Evolutionary conservation across 2,113 vertebrate genomes (phyloP).

Genomic region (Zingel zingel): DNA sequence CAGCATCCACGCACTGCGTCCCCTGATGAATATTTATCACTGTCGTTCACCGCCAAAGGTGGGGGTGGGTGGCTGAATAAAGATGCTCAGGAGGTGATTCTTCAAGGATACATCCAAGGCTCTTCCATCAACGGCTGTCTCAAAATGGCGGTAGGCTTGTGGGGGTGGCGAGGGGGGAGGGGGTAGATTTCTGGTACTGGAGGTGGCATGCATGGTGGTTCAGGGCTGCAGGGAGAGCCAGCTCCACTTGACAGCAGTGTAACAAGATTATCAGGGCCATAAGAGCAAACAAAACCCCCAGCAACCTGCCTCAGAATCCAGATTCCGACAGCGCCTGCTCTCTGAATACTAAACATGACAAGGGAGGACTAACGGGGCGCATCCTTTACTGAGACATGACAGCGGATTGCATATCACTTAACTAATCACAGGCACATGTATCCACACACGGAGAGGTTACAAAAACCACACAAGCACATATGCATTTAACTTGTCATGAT

Average conservation of each 20-base stretch:
- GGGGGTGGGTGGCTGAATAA: slow-evolving; percentile 73
- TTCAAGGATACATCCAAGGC: slow-evolving; percentile 81
- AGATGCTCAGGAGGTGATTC: slow-evolving; percentile 81
- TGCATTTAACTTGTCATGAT: slow-evolving; percentile 72
- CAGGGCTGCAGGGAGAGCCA: slow-evolving; percentile 69
- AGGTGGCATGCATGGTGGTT: slow-evolving; percentile 72
- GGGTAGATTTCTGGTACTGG: slow-evolving; percentile 56
- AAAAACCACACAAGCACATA: slow-evolving; percentile 57
- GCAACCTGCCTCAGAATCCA: slow-evolving; percentile 74
- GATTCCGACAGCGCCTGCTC: slow-evolving; percentile 69
- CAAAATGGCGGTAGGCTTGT: slow-evolving; percentile 74
- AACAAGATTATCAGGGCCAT: slow-evolving; percentile 82
- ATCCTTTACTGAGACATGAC: slow-evolving; percentile 59
- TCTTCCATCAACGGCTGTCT: slow-evolving; percentile 77
- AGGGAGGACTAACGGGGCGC: slow-evolving; percentile 68
- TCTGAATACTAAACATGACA: slow-evolving; percentile 75
- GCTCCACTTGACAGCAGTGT: slow-evolving; percentile 80
- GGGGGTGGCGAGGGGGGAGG: neutral
- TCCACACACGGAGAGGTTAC: slow-evolving; percentile 42
- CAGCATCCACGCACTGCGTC: slow-evolving; percentile 54
- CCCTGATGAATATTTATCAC: slow-evolving; percentile 80
- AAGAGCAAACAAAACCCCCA: slow-evolving; percentile 78
- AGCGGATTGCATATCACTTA: slow-evolving; percentile 48
- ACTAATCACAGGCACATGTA: slow-evolving; percentile 48
- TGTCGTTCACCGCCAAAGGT: slow-evolving; percentile 67